Evolutionary conservation across 2,888 invertebrate species (phyloP).

Genomic region (Microplitis deprimator): DNA sequence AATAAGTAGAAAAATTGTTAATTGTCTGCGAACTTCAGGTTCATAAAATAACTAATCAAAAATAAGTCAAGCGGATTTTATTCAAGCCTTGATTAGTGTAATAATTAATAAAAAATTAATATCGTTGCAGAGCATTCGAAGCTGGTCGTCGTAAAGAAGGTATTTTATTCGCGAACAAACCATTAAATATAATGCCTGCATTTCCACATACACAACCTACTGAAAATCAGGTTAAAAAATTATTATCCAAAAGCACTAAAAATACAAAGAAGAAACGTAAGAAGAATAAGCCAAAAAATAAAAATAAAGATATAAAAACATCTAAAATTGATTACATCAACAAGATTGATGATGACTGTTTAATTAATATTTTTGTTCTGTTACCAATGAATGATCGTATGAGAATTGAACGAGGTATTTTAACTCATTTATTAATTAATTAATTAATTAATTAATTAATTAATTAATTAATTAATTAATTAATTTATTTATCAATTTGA

Average conservation of each 20-base stretch:
- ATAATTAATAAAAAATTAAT: background rate
- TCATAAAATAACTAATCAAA: too few relatives aligned
- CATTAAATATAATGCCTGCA: background rate
- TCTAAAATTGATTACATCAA: conserved; percentile 1
- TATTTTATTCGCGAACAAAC: background rate
- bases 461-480: background rate
- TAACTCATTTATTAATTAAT: background rate
- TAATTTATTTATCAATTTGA: background rate
- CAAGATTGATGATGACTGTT: conserved; percentile 34
- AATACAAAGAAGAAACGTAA: background rate
- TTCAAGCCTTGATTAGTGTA: background rate
- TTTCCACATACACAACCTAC: background rate
- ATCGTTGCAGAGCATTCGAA: background rate
- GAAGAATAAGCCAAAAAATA: background rate
- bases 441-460: background rate
- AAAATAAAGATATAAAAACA: too few relatives aligned
- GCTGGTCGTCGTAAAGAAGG: background rate
- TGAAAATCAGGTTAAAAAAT: background rate
- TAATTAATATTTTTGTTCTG: conserved; percentile 25
- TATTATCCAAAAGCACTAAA: background rate
- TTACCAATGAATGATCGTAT: conserved; percentile 19
- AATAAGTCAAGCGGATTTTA: too few relatives aligned
- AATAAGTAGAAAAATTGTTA: too few relatives aligned
- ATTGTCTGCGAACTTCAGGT: too few relatives aligned
- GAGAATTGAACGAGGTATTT: conserved; percentile 23